These are phyloP conservation scores for Junco hyemalis DNA, from an alignment of 2,113 vertebrate species.

Conservation along the genomic window DNA sequence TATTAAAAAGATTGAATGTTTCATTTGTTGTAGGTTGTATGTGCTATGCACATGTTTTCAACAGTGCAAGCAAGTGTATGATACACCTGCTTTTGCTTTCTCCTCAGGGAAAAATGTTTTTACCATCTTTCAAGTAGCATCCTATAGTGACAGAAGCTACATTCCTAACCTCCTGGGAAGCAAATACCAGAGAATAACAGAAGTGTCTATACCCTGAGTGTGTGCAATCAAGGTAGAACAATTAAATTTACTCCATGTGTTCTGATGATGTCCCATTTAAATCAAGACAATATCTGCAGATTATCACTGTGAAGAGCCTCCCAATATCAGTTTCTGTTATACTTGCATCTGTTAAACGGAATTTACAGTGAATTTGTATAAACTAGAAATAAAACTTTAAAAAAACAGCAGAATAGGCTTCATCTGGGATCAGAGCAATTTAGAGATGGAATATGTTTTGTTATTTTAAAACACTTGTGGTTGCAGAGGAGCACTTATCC, in stretches of 20 bases:
- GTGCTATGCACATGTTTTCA: slow-evolving; percentile 11
- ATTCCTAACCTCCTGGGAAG: slow-evolving; percentile 39
- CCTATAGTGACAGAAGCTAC: slow-evolving; percentile 25
- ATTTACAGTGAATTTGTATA: background rate
- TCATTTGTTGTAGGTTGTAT: background rate
- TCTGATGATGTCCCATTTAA: slow-evolving; percentile 64
- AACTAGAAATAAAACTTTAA: background rate
- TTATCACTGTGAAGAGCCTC: slow-evolving; percentile 44
- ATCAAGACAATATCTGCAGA: slow-evolving; percentile 57
- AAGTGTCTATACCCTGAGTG: slow-evolving; percentile 53
- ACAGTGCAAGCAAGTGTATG: slow-evolving; percentile 40
- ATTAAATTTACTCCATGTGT: slow-evolving; percentile 69
- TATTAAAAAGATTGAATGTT: background rate
- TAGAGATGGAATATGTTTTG: background rate
- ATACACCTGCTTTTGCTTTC: slow-evolving; percentile 55
- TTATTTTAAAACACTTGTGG: background rate
- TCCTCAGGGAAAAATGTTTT: slow-evolving; percentile 37
- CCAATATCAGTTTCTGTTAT: slow-evolving; percentile 32
- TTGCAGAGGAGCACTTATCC: background rate
- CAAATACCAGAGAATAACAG: slow-evolving; percentile 42
- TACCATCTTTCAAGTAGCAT: slow-evolving; percentile 40
- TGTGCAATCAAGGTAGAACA: slow-evolving; percentile 63
- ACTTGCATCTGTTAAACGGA: slow-evolving; percentile 56
- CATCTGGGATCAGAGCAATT: background rate
- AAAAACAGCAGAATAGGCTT: background rate